A percentile compares a stretch with the other conserved stretches of the same genome.
Conservation (phyloP, 2,113 vertebrate species). For the Clinocottus analis region DNA sequence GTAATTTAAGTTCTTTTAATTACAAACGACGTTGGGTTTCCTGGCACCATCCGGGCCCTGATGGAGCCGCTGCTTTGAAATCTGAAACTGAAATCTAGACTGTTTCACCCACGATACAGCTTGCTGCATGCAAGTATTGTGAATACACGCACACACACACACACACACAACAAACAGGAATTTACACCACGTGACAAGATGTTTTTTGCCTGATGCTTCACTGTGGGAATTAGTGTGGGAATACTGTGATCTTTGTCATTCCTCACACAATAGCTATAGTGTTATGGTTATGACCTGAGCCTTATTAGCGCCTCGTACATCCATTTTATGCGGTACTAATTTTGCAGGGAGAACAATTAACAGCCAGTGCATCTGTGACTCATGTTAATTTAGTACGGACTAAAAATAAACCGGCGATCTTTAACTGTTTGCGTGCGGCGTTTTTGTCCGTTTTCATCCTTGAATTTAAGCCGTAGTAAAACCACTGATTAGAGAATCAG, state of each 20-base stretch:
- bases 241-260: slow-evolving; percentile 55
- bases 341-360: slow-evolving; percentile 30
- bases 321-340: slow-evolving; percentile 20
- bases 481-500: slow-evolving; percentile 29
- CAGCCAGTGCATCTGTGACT: slow-evolving; percentile 35
- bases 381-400: neutral
- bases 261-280: slow-evolving; percentile 19
- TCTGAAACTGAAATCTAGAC: slow-evolving; percentile 46
- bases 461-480: neutral
- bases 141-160: slow-evolving; percentile 53
- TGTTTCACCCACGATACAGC: slow-evolving; percentile 33
- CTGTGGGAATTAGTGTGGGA: slow-evolving; percentile 58
- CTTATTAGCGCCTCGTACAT: slow-evolving; percentile 38
- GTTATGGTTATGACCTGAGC: slow-evolving; percentile 11
- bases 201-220: slow-evolving; percentile 21
- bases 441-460: neutral
- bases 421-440: neutral
- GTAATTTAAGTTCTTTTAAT: slow-evolving; percentile 32
- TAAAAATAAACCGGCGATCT: slow-evolving; percentile 44
- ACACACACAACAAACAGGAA: slow-evolving; percentile 45
- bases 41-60: slow-evolving; percentile 2
- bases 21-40: slow-evolving; percentile 10
- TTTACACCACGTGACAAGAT: slow-evolving; percentile 27
- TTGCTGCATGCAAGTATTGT: slow-evolving; percentile 19
- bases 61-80: slow-evolving; percentile 20